phyloP scores from a whole-genome alignment of 2,888 invertebrate genomes.

The Morinoia aosen region DNA sequence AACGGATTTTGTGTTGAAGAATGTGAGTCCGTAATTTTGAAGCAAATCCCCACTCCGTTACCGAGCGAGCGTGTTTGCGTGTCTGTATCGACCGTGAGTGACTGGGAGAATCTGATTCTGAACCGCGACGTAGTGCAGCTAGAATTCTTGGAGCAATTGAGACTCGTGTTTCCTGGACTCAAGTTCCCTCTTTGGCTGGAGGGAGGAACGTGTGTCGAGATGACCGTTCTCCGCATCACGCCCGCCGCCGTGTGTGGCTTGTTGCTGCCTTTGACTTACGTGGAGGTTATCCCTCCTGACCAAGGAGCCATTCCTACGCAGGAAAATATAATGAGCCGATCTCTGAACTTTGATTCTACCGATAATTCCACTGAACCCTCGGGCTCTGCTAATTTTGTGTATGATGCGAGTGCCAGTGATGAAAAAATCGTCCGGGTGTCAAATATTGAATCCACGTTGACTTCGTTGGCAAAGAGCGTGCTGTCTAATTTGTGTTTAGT shows the following conservation, averaged over 20 bases:
- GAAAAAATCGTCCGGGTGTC: background rate
- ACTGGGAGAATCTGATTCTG: slow-evolving; percentile 63
- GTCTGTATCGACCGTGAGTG: slow-evolving; percentile 19
- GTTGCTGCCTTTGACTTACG: slow-evolving; percentile 61
- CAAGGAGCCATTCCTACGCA: background rate
- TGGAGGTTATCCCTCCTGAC: slow-evolving; percentile 64
- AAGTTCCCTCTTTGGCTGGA: slow-evolving; percentile 63
- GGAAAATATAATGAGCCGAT: background rate
- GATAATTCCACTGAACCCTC: background rate
- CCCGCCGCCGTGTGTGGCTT: slow-evolving; percentile 56
- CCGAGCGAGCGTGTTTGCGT: slow-evolving; percentile 56
- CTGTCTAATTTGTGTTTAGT: slow-evolving; percentile 45
- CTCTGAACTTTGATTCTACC: background rate
- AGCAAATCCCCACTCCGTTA: slow-evolving; percentile 58
- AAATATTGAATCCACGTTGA: background rate
- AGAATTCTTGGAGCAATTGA: slow-evolving; percentile 61
- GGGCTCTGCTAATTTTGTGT: background rate
- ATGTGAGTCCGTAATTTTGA: slow-evolving; percentile 59
- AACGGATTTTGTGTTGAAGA: slow-evolving; percentile 55
- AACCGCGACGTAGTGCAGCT: slow-evolving; percentile 62
- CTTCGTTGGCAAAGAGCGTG: background rate
- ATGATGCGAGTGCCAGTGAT: background rate
- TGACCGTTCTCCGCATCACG: slow-evolving; percentile 57
- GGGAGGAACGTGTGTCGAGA: slow-evolving; percentile 59
- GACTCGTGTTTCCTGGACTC: slow-evolving; percentile 58